Evolutionary conservation across 2,113 vertebrate species (phyloP).

Genomic region (Camelus dromedarius): DNA sequence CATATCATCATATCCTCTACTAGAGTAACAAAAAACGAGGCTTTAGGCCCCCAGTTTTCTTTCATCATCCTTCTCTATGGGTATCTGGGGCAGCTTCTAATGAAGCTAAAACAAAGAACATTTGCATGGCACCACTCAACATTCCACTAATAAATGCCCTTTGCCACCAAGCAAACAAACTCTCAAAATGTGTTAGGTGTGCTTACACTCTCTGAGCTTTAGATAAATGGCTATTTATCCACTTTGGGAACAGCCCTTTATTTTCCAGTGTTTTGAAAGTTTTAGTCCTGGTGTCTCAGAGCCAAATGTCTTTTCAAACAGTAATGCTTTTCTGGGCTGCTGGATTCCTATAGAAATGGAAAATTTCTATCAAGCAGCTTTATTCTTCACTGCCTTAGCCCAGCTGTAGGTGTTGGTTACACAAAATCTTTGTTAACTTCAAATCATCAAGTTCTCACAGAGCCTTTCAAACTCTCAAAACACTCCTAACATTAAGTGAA

Average conservation of each 20-base stretch:
- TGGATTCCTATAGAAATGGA: background rate
- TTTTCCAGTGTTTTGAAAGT: background rate
- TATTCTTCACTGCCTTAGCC: background rate
- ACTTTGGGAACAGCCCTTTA: background rate
- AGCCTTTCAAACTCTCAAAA: background rate
- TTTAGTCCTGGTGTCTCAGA: background rate
- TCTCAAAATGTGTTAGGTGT: background rate
- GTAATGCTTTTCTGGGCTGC: background rate
- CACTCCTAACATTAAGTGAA: background rate
- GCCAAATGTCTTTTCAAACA: background rate
- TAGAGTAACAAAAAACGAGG: background rate
- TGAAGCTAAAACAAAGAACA: background rate
- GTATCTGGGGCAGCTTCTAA: background rate
- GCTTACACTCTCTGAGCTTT: background rate
- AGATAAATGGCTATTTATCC: background rate
- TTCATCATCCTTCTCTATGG: background rate
- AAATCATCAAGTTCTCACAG: background rate
- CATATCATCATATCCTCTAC: background rate
- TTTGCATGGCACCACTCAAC: background rate
- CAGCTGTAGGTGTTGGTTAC: background rate
- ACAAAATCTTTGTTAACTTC: background rate
- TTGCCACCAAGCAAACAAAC: background rate
- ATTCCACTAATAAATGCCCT: background rate
- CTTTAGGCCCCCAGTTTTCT: background rate
- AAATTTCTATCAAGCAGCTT: background rate